Base-by-base conservation (phyloP, 2,888 invertebrate species). In the Acronicta psi region DNA sequence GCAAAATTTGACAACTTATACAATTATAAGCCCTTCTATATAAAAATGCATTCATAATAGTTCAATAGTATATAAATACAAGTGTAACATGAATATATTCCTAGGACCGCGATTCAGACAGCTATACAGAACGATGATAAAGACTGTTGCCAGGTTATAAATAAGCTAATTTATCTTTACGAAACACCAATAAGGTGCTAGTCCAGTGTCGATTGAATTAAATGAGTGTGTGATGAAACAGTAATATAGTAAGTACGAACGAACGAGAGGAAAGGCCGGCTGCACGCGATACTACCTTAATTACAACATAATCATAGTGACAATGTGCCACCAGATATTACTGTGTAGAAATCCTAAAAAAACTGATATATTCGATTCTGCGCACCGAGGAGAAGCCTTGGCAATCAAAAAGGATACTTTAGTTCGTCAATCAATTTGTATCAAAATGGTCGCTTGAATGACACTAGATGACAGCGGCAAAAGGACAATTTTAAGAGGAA, bases 121-220 rank as follows among this genome's bases (percentile, higher is more conserved):
- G 18, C 37, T 20, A 37, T 52, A 18, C n/a, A 36, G 37, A 37
- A 23, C 20, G 37, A 43, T 40, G 6, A 50, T 31, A 34, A 59
- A 59, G 72, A 67, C 67, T 71, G 67, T 52, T 40, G 20, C n/a
- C 67, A 41, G 20, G 11, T 29, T 41, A 31, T 25, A 14, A 37
- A 42, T 60, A 67, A 59, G 53, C 29, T 58, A 36, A 49, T 49
- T 18, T 31, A 44, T 36, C 50, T 34, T 34, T 38, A 38, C 34
- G 10, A 23, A 51, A 49, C 60, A 52, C 51, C 60, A 44, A 10
- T 20, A 17, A 2, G 23, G 68, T 68, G 68, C 68, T 69, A 69
- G 68, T 69, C 61, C 37, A n/a, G 20, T 16, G 10, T 47, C 18
- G 50, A 51, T 38, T 57, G 42, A 40, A n/a, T 49, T 17, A 29